These are phyloP conservation scores for Asteroscopus sphinx DNA, from an alignment of 2,888 invertebrate species.

Conservation along the genomic window DNA sequence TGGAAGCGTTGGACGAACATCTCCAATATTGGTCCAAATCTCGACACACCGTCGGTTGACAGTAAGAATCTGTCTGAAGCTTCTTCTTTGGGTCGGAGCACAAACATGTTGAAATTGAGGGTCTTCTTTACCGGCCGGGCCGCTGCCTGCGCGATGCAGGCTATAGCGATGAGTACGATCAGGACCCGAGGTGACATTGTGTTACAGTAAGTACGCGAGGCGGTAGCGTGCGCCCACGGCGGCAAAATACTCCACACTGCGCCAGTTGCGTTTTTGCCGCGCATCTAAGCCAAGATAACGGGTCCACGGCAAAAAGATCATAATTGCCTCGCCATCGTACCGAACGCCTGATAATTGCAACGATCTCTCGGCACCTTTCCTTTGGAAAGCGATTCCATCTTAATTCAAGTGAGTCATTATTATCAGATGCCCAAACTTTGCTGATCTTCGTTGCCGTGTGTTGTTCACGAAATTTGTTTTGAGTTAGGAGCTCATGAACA, in stretches of 20 bases:
- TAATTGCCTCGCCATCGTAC: conserved; percentile 82
- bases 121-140: conserved; percentile 79
- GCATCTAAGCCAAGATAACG: conserved; percentile 86
- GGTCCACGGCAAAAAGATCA: conserved; percentile 87
- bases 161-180: conserved; percentile 70
- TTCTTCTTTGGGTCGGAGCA: conserved; percentile 77
- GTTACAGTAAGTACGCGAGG: conserved; percentile 35
- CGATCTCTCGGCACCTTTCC: conserved; percentile 86
- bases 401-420: conserved; percentile 82
- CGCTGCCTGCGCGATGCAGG: conserved; percentile 69
- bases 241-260: conserved; percentile 77
- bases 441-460: conserved; percentile 57
- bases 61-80: conserved; percentile 74
- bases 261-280: conserved; percentile 78
- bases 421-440: conserved; percentile 62
- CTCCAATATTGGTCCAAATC: conserved; percentile 92
- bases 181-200: conserved; percentile 66
- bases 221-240: conserved; percentile 74
- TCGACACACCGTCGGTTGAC: conserved; percentile 82
- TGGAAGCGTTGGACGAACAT: conserved; percentile 92
- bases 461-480: conserved; percentile 23
- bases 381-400: conserved; percentile 86
- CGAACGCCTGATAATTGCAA: conserved; percentile 81
- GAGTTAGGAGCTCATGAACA: conserved; percentile 14
- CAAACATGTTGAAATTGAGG: conserved; percentile 86